Evolutionary conservation across 2,888 invertebrate species (phyloP), one percentile per base, ranked within the genome.

Genomic region (Netelia inedita): DNA sequence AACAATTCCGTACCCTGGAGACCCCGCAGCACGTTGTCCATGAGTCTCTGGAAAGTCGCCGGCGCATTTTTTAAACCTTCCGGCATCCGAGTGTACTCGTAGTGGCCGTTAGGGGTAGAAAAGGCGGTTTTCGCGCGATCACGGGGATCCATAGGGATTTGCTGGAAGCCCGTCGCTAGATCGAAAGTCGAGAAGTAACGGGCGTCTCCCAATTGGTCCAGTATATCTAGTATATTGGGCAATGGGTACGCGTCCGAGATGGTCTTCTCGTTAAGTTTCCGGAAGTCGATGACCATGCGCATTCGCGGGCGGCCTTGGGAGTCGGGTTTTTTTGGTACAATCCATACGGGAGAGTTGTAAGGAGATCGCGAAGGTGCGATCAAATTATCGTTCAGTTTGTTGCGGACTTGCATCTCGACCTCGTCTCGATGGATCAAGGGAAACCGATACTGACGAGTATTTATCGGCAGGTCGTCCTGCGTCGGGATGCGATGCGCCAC

Each of bases 41-140:
- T 84, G 46, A 81, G 55, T 55, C 79, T 28, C 66, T 78, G 81
- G 28, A 78, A 82, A 2, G 68, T 78, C 5, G 81, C 59, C 11
- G 66, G 71, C 1, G 63, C 35, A 50, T 79, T 82, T 46, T 82
- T 82, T 2, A 79, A 50, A 1, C 72, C 79, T 1, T 75, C 55
- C 11, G 71, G 79, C 79, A 82, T 82, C 53, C 71, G 53, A n/a
- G n/a, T 16, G 66, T 41, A 82, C 59, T 85, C 53, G 6, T 57
- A 78, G 59, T 79, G 73, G 8, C 78, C 78, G 14, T 78, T 23
- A 55, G 55, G 43, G 23, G 69, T 74, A n/a, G 21, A 10, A 11
- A 65, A 73, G 0, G 53, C 10, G 3, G 53, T 53, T 11, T 53
- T 53, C 53, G 5, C 53, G 14, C 53, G 53, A n/a, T 53, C n/a